These are phyloP conservation scores for Eueides isabella DNA, from an alignment of 1,140 invertebrate species.

Conservation along the genomic window DNA sequence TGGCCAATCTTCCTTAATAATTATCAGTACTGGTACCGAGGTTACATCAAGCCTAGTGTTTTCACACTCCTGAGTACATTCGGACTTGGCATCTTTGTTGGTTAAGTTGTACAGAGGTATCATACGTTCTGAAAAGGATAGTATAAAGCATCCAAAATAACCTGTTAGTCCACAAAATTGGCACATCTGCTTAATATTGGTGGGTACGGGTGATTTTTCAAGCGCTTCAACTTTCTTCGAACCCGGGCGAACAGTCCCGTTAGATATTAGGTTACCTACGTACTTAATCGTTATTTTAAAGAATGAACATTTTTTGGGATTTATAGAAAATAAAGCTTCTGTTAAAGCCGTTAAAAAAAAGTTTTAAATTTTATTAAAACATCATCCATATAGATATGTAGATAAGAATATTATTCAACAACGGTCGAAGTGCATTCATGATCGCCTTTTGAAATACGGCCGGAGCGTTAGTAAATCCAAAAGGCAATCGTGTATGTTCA, in stretches of 20 bases:
- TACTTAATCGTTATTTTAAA: slow-evolving; percentile 51
- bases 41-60: slow-evolving; percentile 17
- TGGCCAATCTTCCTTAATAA: no score
- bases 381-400: no score
- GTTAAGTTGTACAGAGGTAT: slow-evolving; percentile 31
- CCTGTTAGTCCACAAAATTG: no score
- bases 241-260: slow-evolving; percentile 43
- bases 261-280: slow-evolving; percentile 45
- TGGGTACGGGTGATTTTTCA: slow-evolving; percentile 27
- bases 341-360: no score
- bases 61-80: slow-evolving; percentile 26
- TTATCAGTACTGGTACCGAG: slow-evolving; percentile 16
- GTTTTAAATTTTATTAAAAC: no score
- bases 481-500: slow-evolving; percentile 34
- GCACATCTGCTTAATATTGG: no score
- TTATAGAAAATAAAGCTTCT: no score
- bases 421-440: no score
- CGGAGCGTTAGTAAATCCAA: slow-evolving; percentile 35
- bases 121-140: slow-evolving; percentile 28
- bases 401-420: no score
- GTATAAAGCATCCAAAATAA: no score
- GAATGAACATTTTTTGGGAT: slow-evolving; percentile 52
- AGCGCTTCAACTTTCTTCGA: slow-evolving; percentile 36
- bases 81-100: slow-evolving; percentile 18
- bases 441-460: no score